phyloP scores from a whole-genome alignment of 2,888 invertebrate genomes.

The Tiliacea aurago region DNA sequence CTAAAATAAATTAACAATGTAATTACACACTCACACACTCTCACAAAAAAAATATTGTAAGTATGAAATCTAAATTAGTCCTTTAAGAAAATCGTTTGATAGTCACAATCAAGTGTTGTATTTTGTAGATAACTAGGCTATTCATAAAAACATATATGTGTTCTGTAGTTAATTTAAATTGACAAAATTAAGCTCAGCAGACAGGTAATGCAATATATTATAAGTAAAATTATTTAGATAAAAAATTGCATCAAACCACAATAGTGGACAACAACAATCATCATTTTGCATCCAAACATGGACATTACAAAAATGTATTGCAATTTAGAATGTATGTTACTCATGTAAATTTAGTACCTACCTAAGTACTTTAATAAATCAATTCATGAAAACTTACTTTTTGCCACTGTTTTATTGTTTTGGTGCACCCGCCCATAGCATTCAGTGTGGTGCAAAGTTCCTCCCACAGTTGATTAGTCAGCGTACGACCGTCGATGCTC shows the following conservation, averaged over 20 bases:
- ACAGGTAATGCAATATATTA: too few relatives aligned
- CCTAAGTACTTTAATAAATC: neutral
- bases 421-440: neutral
- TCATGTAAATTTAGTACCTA: too few relatives aligned
- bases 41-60: too few relatives aligned
- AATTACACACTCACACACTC: too few relatives aligned
- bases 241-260: neutral
- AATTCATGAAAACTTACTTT: constrained; percentile 24
- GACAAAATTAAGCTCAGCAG: too few relatives aligned
- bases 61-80: neutral
- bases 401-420: neutral
- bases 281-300: too few relatives aligned
- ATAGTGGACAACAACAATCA: neutral
- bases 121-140: too few relatives aligned
- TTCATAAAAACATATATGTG: neutral
- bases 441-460: neutral
- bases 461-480: neutral
- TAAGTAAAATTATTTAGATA: too few relatives aligned
- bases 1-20: too few relatives aligned
- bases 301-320: too few relatives aligned
- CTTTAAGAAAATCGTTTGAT: neutral
- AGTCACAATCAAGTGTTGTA: too few relatives aligned
- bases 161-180: neutral
- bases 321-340: too few relatives aligned
- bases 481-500: neutral